Conservation (phyloP, 2,797 vertebrate species). For the Lateolabrax maculatus region DNA sequence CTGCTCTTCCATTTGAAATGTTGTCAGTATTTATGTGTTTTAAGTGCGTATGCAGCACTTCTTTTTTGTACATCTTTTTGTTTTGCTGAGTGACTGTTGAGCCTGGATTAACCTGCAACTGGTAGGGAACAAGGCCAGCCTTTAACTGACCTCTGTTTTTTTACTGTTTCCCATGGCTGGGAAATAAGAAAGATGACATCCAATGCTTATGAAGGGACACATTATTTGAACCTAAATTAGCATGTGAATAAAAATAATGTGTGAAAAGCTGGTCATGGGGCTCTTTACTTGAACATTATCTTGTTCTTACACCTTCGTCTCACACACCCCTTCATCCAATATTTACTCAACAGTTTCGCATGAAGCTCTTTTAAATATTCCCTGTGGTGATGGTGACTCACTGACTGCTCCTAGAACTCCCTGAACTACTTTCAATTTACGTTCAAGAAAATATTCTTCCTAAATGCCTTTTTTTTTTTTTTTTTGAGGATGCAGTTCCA, state of each 20-base stretch:
- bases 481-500: too few relatives aligned
- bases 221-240: background rate
- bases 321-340: constrained; percentile 65
- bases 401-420: background rate
- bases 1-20: constrained; percentile 7
- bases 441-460: background rate
- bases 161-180: background rate
- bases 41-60: constrained; percentile 29
- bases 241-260: constrained; percentile 52
- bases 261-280: constrained; percentile 7
- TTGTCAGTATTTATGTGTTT: constrained; percentile 51
- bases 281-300: background rate
- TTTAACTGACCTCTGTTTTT: background rate
- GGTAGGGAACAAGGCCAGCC: background rate
- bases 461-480: too few relatives aligned
- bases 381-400: constrained; percentile 11
- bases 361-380: constrained; percentile 22
- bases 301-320: background rate
- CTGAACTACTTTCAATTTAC: background rate
- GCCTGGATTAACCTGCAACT: background rate
- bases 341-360: constrained; percentile 59
- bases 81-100: constrained; percentile 15
- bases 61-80: constrained; percentile 5
- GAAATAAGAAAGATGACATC: constrained; percentile 3
- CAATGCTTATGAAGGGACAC: background rate